phyloP scores from a whole-genome alignment of 2,888 invertebrate species.

The Nomada flava region DNA sequence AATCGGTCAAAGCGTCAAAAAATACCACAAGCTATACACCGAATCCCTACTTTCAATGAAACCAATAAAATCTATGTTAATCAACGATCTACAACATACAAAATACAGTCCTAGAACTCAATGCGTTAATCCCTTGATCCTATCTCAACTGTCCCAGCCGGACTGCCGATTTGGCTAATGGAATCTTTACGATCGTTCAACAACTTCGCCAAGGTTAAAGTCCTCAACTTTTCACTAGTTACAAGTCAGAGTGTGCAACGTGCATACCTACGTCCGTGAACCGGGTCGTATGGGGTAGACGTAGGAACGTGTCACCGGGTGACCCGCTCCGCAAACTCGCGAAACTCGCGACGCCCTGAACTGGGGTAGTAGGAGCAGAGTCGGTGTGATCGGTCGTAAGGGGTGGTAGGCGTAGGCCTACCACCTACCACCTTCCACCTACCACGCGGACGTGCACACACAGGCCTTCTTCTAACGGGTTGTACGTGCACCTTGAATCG shows the following conservation, averaged over 20 bases:
- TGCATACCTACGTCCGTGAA: constrained; percentile 37
- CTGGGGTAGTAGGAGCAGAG: constrained; percentile 80
- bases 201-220: constrained; percentile 57
- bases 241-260: constrained; percentile 34
- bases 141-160: no score
- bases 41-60: no score
- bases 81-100: no score
- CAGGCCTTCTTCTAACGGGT: constrained; percentile 22
- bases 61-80: no score
- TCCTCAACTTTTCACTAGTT: constrained; percentile 49
- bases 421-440: constrained; percentile 40
- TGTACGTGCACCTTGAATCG: constrained; percentile 39
- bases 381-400: constrained; percentile 51
- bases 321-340: constrained; percentile 79
- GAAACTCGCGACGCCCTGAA: constrained; percentile 74
- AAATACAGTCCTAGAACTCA: no score
- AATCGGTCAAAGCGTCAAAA: no score
- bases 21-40: no score
- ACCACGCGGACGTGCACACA: constrained; percentile 3
- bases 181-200: background rate
- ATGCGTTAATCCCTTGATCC: no score
- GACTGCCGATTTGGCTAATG: background rate
- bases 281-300: constrained; percentile 43
- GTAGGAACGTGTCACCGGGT: constrained; percentile 77
- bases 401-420: constrained; percentile 68